These are phyloP conservation scores for Pheosia gnoma DNA, from an alignment of 2,888 invertebrate genomes.

Conservation along the genomic window DNA sequence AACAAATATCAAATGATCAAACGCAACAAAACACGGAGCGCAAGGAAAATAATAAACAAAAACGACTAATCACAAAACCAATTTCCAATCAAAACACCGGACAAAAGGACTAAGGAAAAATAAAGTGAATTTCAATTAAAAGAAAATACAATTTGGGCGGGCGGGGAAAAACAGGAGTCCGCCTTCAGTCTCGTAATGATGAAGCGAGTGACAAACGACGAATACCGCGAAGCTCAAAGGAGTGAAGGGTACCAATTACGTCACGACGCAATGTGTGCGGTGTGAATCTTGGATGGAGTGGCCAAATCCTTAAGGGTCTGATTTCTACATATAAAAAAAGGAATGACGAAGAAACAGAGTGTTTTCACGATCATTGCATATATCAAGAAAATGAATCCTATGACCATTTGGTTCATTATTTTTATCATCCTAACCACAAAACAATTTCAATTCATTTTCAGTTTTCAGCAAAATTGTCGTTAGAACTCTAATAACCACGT, in stretches of 20 bases:
- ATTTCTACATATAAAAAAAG: too few species aligned
- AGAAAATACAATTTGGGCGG: conserved; percentile 17
- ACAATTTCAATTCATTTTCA: too few species aligned
- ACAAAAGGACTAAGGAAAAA: conserved; percentile 31
- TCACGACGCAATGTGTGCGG: background rate
- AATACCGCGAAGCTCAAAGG: conserved; percentile 11
- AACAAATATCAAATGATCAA: conserved; percentile 1
- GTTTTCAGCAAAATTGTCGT: too few species aligned
- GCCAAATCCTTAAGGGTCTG: too few species aligned
- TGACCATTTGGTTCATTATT: too few species aligned
- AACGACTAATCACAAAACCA: conserved; percentile 23
- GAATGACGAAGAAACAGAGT: too few species aligned
- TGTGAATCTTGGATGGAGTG: background rate
- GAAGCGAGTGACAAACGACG: conserved; percentile 13
- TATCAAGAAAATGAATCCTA: too few species aligned
- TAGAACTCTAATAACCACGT: too few species aligned
- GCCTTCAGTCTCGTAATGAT: conserved; percentile 7
- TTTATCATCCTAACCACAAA: too few species aligned
- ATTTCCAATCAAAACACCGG: conserved; percentile 36
- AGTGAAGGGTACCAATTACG: conserved; percentile 11
- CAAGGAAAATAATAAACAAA: conserved; percentile 22
- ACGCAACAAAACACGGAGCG: conserved; percentile 13
- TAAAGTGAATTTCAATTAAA: conserved; percentile 47
- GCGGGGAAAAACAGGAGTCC: conserved; percentile 13
- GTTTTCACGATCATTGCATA: too few species aligned